Conservation (phyloP, 2,113 vertebrate species). For the Struthio camelus region DNA sequence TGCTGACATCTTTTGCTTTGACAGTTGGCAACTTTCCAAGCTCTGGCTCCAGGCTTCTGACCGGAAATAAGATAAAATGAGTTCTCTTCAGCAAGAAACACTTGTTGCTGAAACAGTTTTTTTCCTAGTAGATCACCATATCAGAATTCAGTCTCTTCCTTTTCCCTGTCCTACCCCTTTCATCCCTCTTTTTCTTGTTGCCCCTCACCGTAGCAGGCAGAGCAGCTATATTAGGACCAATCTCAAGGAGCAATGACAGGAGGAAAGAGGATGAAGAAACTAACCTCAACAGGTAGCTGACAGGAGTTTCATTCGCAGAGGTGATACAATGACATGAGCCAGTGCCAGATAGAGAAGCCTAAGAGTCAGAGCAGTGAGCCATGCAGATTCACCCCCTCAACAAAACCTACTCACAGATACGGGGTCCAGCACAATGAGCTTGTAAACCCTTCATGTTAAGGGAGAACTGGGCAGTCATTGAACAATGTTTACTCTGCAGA, state of each 20-base stretch:
- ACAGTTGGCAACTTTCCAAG: neutral
- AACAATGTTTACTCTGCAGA: neutral
- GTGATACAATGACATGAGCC: neutral
- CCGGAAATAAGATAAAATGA: neutral
- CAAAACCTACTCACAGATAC: neutral
- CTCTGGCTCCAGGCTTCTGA: neutral
- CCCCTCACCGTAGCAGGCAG: neutral
- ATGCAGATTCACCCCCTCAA: neutral
- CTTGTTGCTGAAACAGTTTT: neutral
- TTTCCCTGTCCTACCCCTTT: neutral
- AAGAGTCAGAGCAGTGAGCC: neutral
- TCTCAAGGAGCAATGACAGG: neutral
- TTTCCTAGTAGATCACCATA: neutral
- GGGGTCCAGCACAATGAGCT: neutral
- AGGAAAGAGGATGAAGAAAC: neutral
- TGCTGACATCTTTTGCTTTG: neutral
- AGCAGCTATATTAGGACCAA: neutral
- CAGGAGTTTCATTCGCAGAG: neutral
- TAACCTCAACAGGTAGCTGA: neutral
- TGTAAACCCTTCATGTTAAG: neutral
- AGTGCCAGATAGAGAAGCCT: neutral
- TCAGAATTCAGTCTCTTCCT: neutral
- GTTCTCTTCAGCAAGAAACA: neutral
- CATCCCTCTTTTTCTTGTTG: neutral
- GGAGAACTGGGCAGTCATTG: neutral